Evolutionary conservation across 2,113 vertebrate genomes (phyloP), one percentile per base, ranked within the genome.

Genomic region (Gopherus flavomarginatus): DNA sequence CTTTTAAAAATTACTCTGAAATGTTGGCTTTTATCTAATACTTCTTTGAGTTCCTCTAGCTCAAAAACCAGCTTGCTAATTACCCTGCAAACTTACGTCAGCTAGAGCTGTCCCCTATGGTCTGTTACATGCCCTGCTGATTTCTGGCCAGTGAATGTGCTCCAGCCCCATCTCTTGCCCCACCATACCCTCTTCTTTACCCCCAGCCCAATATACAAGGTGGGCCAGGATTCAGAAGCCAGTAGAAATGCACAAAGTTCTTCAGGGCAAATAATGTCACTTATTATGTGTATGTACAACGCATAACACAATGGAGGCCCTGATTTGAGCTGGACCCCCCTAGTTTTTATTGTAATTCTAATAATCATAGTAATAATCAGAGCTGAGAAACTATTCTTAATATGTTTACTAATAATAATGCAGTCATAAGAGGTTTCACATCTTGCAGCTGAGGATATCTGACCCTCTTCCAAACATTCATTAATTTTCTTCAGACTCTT

Each of bases 361-460:
- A 42, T 77, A 42, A 75, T 42, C 11, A 75, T 26, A 42, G n/a
- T 42, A 42, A 75, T 75, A 42, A 44, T 77, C 42, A 44, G 24
- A 77, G 11, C 38, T 44, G n/a, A 22, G 38, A 77, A 42, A 44
- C 11, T 22, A 26, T 44, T 77, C 7, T 77, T 77, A 26, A 75
- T 38, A 42, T 75, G n/a, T 29, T 72, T 38, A 10, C 65, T 72
- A 38, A 11, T 3, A 52, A 3, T 19, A 35, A 31, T 8, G 47
- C 6, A 4, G 14, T 8, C 16, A 27, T 14, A 27, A 14, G 44
- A 5, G 13, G 31, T 19, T 14, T 8, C 38, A 5, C 2, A 3
- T 26, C 52, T 3, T 6, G 77, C 38, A 14, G 27, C n/a, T 11
- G 29, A 27, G 35, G 26, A 69, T 31, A 22, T 22, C 2, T 0